Evolutionary conservation across 92 coral and sea anemone genomes (phyloP), one percentile per base, ranked within the genome.

Genomic region (Scolanthus callimorphus): DNA sequence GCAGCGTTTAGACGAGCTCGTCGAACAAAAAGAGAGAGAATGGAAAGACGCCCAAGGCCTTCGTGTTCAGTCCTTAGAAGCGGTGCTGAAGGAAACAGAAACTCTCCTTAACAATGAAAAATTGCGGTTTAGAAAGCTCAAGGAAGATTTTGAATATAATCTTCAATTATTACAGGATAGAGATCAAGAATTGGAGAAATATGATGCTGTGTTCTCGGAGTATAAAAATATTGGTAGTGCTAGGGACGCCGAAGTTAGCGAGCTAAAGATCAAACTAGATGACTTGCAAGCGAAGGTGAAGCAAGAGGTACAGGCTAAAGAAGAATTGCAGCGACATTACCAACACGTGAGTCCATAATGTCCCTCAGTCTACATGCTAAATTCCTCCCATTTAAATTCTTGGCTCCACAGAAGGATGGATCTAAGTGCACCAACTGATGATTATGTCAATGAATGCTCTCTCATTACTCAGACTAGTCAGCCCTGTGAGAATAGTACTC

Each of bases 61-160:
- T 19, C 84, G 88, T 24, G 67, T 76, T 44, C 38, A 87, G 27
- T 71, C 92, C 1, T 39, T 91, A 56, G 86, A 87, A 61, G 52
- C 49, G 20, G 50, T 91, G 20, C 85, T 91, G 19, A 73, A 56
- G 60, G 91, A 88, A 58, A 81, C 69, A 47, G 91, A 87, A 49
- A 73, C 68, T 29, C 79, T 83, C 28, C 56, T 91, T 13, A 67
- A 71, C 54, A 88, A 79, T 46, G 96, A 91, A 60, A 85, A 65
- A 68, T 34, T 80, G 9, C 83, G 97, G 19, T 87, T 91, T 59
- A 74, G 86, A 34, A 91, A 88, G 76, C 61, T 91, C 39, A 91
- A 80, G 59, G 97, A 91, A 24, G 97, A 91, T 74, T 91, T 91
- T 80, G 84, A 88, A 63, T 91, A 91, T 59, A 91, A 91, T 65